Conservation (phyloP, 1,140 invertebrate species). For the Zaprionus taronus region DNA sequence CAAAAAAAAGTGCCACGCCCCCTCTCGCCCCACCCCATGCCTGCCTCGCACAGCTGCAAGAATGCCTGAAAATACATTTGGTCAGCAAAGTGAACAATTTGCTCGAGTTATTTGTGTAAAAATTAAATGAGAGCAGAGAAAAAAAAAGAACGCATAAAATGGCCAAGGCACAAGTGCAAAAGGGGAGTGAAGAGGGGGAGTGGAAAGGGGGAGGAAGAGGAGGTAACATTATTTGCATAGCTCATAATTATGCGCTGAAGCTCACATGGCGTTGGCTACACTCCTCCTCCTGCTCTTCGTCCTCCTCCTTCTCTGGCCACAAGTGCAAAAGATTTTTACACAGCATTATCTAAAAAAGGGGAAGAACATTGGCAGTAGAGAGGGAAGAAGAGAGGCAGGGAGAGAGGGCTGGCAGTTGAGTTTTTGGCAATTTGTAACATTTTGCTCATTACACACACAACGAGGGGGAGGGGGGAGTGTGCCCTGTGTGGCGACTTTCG, state of each 20-base stretch:
- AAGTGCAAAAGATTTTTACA: conserved; percentile 65
- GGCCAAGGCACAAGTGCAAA: background rate
- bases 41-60: conserved; percentile 1
- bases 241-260: conserved; percentile 70
- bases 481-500: conserved; percentile 52
- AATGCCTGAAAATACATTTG: conserved; percentile 60
- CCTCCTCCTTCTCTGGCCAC: conserved; percentile 20
- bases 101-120: conserved; percentile 69
- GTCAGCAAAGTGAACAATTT: conserved; percentile 75
- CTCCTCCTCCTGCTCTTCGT: background rate
- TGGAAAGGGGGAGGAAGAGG: background rate
- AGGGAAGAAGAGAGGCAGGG: conserved; percentile 1
- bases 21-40: background rate
- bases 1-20: background rate
- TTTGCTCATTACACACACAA: conserved; percentile 73
- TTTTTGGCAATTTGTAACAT: conserved; percentile 80
- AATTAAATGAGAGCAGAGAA: conserved; percentile 47
- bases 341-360: conserved; percentile 71
- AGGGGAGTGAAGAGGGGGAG: too few species aligned
- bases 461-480: conserved; percentile 7
- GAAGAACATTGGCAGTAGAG: conserved; percentile 9
- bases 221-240: conserved; percentile 61
- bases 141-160: conserved; percentile 15
- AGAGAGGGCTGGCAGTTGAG: background rate
- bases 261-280: conserved; percentile 20